Conservation (phyloP, 2,113 vertebrate genomes). For the Platichthys stellatus region DNA sequence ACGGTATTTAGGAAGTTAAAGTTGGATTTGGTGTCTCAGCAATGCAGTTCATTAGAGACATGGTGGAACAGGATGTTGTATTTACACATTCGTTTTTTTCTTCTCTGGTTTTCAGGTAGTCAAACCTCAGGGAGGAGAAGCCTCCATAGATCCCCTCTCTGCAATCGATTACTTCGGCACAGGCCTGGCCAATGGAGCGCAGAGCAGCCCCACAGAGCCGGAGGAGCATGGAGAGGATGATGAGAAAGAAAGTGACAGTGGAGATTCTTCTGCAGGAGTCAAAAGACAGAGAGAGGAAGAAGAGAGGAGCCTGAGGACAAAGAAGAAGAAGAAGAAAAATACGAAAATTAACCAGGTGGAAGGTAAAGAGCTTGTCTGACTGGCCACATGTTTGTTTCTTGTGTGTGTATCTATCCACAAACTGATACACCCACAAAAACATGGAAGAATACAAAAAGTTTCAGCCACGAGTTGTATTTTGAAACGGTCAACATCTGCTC, state of each 20-base stretch:
- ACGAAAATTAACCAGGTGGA: slow-evolving; percentile 45
- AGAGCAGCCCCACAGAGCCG: slow-evolving; percentile 24
- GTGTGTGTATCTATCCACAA: neutral
- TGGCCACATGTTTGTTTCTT: neutral
- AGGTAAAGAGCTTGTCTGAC: slow-evolving; percentile 37
- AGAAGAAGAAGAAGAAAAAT: slow-evolving; percentile 73
- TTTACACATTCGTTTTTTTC: fast-evolving
- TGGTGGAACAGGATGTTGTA: fast-evolving
- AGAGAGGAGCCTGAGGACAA: slow-evolving; percentile 35
- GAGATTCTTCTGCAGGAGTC: slow-evolving; percentile 25
- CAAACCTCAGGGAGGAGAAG: slow-evolving; percentile 47
- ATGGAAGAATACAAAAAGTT: neutral
- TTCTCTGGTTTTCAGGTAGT: slow-evolving; percentile 49
- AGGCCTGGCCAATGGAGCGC: slow-evolving; percentile 35
- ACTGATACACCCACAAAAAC: no score
- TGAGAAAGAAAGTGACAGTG: slow-evolving; percentile 41
- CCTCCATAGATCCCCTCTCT: slow-evolving; percentile 47
- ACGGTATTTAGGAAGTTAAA: neutral
- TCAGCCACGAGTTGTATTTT: neutral
- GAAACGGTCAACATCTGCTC: neutral
- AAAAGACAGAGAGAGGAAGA: slow-evolving; percentile 69
- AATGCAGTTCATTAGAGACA: no score
- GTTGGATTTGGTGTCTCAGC: neutral
- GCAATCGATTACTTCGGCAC: slow-evolving; percentile 77
- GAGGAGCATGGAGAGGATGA: neutral